These are phyloP conservation scores for Cydia pomonella DNA, from an alignment of 1,140 invertebrate genomes.

Conservation along the genomic window DNA sequence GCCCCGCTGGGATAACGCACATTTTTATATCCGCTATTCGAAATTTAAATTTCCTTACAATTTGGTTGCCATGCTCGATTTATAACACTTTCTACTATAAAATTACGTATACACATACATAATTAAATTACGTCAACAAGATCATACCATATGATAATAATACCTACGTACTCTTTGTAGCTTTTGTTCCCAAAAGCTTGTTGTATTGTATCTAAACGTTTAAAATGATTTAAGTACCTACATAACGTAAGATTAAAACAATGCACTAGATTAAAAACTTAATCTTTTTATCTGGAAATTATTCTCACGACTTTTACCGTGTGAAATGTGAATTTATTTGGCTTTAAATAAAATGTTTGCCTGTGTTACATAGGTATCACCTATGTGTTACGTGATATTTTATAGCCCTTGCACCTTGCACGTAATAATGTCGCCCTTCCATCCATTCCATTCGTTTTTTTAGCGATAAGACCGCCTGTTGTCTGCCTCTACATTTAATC, in stretches of 20 bases:
- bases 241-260: background rate
- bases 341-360: background rate
- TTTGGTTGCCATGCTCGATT: conserved; percentile 15
- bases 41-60: conserved; percentile 5
- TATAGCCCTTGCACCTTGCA: background rate
- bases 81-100: conserved; percentile 19
- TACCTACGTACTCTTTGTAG: background rate
- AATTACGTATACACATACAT: conserved; percentile 27
- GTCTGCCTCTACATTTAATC: too few species aligned
- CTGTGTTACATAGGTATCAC: background rate
- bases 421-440: background rate
- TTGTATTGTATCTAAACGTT: background rate
- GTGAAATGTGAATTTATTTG: background rate
- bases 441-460: too few species aligned
- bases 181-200: conserved; percentile 8
- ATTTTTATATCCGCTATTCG: background rate
- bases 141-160: conserved; percentile 6
- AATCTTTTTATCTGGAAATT: background rate
- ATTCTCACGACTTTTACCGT: conserved; percentile 24
- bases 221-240: background rate
- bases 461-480: too few species aligned
- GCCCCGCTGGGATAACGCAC: conserved; percentile 8
- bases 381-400: background rate
- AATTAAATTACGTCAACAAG: conserved; percentile 22
- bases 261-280: background rate